These are phyloP conservation scores for Thryonomys swinderianus DNA, from an alignment of 2,113 vertebrate genomes.

Conservation along the genomic window DNA sequence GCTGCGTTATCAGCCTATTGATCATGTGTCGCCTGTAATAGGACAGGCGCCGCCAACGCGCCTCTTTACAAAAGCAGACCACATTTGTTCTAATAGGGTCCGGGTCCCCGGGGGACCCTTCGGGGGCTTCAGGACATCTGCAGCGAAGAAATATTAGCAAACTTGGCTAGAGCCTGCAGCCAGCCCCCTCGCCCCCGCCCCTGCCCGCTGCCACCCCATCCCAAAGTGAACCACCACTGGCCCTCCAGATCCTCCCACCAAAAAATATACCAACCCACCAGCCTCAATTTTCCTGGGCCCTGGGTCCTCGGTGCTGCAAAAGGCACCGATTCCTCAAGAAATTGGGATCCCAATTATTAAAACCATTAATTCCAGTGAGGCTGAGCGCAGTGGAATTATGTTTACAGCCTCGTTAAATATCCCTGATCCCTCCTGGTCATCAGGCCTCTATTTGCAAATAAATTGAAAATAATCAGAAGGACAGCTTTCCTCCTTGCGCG, in stretches of 20 bases:
- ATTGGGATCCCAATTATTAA: conserved; percentile 99
- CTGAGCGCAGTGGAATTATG: conserved; percentile 91
- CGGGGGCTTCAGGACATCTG: conserved; percentile 98
- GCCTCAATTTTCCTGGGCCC: conserved; percentile 86
- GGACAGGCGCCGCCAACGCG: conserved; percentile 99
- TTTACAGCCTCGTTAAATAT: conserved; percentile 95
- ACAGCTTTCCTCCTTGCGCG: conserved; percentile 91
- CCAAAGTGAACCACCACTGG: conserved; percentile 13
- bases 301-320: conserved; percentile 88
- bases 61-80: conserved; percentile 99
- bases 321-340: conserved; percentile 94
- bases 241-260: neutral
- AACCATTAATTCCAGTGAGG: conserved; percentile 97
- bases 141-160: conserved; percentile 97
- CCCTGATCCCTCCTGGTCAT: conserved; percentile 94
- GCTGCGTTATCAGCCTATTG: conserved; percentile 99
- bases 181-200: conserved; percentile 70
- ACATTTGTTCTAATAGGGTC: conserved; percentile 99
- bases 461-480: conserved; percentile 99
- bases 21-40: conserved; percentile 99
- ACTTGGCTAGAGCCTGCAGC: conserved; percentile 93
- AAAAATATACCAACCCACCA: conserved; percentile 74
- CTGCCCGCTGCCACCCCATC: conserved; percentile 63
- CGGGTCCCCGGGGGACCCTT: conserved; percentile 95
- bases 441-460: conserved; percentile 99